Evolutionary conservation across 2,113 vertebrate genomes (phyloP).

Genomic region (Lophius piscatorius): DNA sequence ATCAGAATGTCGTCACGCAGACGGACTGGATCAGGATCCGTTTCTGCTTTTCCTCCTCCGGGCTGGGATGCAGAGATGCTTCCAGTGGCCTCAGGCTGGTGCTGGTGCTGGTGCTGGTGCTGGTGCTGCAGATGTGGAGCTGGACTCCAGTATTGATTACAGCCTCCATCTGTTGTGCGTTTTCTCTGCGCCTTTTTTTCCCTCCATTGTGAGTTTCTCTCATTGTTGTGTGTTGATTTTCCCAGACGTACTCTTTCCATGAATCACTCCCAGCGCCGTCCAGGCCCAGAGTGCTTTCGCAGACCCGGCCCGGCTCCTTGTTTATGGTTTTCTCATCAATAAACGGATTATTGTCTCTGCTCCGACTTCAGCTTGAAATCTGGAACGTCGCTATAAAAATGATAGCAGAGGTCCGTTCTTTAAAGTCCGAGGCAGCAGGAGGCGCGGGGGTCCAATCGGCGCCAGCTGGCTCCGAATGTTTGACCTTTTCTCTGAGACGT

Average conservation of each 20-base stretch:
- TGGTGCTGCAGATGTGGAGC: conserved; percentile 60
- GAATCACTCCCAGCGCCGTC: conserved; percentile 56
- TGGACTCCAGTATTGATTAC: conserved; percentile 68
- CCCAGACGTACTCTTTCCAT: conserved; percentile 69
- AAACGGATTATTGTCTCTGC: conserved; percentile 54
- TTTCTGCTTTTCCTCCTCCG: conserved; percentile 52
- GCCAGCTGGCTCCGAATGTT: too few species aligned
- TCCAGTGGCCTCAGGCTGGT: conserved; percentile 31
- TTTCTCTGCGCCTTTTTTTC: conserved; percentile 41
- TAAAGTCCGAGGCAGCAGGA: too few species aligned
- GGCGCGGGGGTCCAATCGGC: too few species aligned
- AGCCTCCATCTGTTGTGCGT: conserved; percentile 73
- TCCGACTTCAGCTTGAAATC: too few species aligned
- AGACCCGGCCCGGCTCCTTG: conserved; percentile 55
- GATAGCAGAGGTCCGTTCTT: too few species aligned
- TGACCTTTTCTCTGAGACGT: too few species aligned
- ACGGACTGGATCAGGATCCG: too few species aligned
- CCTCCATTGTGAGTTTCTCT: conserved; percentile 72
- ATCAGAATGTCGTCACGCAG: too few species aligned
- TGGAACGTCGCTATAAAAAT: too few species aligned
- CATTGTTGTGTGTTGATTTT: conserved; percentile 72
- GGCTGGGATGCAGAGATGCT: conserved; percentile 46
- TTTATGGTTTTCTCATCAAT: conserved; percentile 72
- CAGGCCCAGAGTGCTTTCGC: conserved; percentile 51
- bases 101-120: too few species aligned